Evolutionary conservation across 2,113 vertebrate genomes (phyloP).

Genomic region (Setophaga kirtlandii): DNA sequence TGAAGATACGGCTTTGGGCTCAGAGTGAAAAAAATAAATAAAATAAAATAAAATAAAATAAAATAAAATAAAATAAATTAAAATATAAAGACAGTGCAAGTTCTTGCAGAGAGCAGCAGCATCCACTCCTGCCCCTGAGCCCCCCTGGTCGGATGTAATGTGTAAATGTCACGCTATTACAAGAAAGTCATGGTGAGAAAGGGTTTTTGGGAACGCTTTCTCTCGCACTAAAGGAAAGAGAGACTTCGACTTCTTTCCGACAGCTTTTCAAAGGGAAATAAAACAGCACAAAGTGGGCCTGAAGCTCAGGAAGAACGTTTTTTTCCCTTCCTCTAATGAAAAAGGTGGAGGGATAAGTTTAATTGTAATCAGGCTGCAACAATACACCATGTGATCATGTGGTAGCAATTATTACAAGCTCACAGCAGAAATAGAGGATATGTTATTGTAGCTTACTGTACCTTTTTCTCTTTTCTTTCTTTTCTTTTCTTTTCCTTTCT

Average conservation of each 20-base stretch:
- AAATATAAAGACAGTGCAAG: not conserved
- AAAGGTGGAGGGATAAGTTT: conserved; percentile 58
- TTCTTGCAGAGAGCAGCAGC: not conserved
- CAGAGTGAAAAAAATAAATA: too few species aligned
- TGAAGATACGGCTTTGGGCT: not conserved
- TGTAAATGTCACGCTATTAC: conserved; percentile 42
- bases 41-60: too few species aligned
- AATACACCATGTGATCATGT: conserved; percentile 65
- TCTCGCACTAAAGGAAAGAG: not conserved
- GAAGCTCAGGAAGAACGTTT: conserved; percentile 48
- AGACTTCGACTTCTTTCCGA: not conserved
- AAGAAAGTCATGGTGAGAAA: not conserved
- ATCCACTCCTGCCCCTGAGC: not conserved
- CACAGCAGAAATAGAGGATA: conserved; percentile 31
- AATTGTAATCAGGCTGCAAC: conserved; percentile 66
- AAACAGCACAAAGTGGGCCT: conserved; percentile 23
- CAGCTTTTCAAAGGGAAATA: conserved; percentile 33
- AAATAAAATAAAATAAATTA: too few species aligned
- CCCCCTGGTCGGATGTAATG: not conserved
- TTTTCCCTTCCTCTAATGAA: conserved; percentile 28
- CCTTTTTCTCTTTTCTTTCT: not conserved
- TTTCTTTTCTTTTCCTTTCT: not conserved
- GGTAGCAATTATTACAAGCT: conserved; percentile 67
- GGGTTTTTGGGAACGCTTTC: not conserved
- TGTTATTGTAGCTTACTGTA: not conserved